These are phyloP conservation scores for Gymnothorax javanicus DNA, from an alignment of 2,797 vertebrate genomes.

Conservation along the genomic window DNA sequence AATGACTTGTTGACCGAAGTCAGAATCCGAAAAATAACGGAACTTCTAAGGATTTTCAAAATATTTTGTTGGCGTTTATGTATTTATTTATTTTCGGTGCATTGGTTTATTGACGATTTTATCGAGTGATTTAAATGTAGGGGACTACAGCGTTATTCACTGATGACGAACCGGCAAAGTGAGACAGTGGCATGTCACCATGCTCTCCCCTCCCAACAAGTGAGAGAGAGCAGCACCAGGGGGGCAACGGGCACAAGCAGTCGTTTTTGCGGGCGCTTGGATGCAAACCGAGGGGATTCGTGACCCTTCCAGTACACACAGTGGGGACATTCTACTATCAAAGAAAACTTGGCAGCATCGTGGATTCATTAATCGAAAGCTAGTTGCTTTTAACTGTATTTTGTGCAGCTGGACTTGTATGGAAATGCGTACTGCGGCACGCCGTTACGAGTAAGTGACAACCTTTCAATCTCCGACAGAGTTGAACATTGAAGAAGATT, in stretches of 20 bases:
- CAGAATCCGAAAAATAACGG: background rate
- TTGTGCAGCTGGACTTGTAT: background rate
- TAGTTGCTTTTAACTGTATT: background rate
- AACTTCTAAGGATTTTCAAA: background rate
- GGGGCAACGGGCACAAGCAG: background rate
- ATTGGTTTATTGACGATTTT: background rate
- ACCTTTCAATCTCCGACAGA: background rate
- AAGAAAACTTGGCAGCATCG: background rate
- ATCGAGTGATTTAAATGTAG: background rate
- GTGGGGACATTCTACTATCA: background rate
- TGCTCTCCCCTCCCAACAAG: background rate
- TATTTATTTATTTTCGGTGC: background rate
- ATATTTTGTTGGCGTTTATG: background rate
- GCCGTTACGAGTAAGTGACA: slow-evolving; percentile 6
- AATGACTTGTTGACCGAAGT: background rate
- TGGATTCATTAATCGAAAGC: background rate
- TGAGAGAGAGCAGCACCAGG: background rate
- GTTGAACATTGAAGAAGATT: background rate
- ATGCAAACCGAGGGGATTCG: background rate
- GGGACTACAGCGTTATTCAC: background rate
- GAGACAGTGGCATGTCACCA: background rate
- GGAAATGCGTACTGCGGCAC: slow-evolving; percentile 6
- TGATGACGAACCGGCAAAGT: background rate
- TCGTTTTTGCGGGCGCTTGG: slow-evolving; percentile 11
- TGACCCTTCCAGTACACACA: background rate